Conservation (phyloP, 2,797 vertebrate genomes). For the Anas acuta region DNA sequence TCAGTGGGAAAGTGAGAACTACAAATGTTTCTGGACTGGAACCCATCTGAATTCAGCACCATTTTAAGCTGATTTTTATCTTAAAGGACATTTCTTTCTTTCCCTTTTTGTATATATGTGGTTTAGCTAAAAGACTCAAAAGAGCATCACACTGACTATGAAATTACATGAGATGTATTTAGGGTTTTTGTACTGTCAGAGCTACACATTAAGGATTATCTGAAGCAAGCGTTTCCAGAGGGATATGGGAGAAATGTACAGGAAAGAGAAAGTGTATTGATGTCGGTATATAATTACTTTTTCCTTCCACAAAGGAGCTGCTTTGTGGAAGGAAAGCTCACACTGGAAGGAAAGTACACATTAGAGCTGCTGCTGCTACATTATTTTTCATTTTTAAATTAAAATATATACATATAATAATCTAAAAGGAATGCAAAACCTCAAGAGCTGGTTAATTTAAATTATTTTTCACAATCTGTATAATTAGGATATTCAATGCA, state of each 20-base stretch:
- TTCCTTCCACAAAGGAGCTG: background rate
- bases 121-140: background rate
- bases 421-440: background rate
- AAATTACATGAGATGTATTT: background rate
- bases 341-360: no score
- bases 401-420: background rate
- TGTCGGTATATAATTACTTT: background rate
- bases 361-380: background rate
- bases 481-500: background rate
- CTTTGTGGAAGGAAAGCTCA: no score
- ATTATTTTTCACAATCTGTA: background rate
- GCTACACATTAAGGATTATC: background rate
- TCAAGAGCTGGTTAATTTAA: background rate
- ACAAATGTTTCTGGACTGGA: background rate
- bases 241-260: background rate
- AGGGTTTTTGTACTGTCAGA: background rate
- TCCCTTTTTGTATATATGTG: background rate
- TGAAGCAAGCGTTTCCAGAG: background rate
- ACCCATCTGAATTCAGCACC: background rate
- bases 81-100: background rate
- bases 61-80: background rate
- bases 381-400: background rate
- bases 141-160: background rate
- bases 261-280: background rate
- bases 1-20: background rate